Base-by-base conservation (phyloP, 2,888 invertebrate species). In the Parasteatoda lunata region DNA sequence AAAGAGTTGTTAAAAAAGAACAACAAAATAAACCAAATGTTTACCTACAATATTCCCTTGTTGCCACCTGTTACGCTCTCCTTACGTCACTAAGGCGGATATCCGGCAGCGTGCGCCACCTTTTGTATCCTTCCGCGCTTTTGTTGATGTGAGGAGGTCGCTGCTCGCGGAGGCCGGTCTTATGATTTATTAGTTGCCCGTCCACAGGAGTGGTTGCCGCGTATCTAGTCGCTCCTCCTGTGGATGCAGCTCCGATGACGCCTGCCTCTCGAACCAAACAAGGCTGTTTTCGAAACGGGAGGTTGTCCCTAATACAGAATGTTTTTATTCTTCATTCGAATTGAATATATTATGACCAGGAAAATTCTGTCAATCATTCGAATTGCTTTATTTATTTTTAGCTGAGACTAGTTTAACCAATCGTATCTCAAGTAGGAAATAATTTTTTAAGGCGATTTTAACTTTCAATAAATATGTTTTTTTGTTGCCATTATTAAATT, bases 111-210 rank as follows among this genome's bases (percentile, higher is more conserved):
- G 51, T 76, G 69, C 70, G 48, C 64, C 75, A 7, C 47, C 64
- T 13, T 9, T 6, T 80, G 85, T 86, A 86, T 86, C 77, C 85
- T 70, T 86, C 76, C 85, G 85, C 85, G 69, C 49, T 30, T 47
- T 7, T 45, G 59, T 68, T 68, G 15, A 51, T 48, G 78, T 49
- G 64, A 64, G 49, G 73, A 71, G 70, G 77, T 70, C 52, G 77
- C 45, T 30, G 77, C 52, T n/a, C 73, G 68, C 15, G 68, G 64
- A 59, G 70, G 81, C 81, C 48, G 71, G 48, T 47, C 69, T 54
- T 52, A 68, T 86, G 85, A 86, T 86, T 86, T 86, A 86, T 86
- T 86, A 80, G 80, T 71, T 80, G 80, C 13, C 76, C 76, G 71
- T 70, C 70, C 71, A 48, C 51, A 48, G 77, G 85, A 86, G 77